These are phyloP conservation scores for Geothlypis trichas DNA, from an alignment of 2,113 vertebrate genomes.

Conservation along the genomic window DNA sequence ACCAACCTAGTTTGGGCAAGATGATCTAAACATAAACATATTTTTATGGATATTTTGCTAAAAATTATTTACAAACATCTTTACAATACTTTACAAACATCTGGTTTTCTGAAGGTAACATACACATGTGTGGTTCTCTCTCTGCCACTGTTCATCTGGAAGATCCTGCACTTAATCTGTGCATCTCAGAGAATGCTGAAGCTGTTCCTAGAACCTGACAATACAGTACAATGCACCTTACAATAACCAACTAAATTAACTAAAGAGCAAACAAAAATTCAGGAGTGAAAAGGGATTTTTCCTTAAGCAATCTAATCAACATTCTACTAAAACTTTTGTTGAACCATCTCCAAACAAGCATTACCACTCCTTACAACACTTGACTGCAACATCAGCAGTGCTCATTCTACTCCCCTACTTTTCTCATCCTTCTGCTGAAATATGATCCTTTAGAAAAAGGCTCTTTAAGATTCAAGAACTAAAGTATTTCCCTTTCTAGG, in stretches of 20 bases:
- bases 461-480: neutral
- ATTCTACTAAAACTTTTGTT: neutral
- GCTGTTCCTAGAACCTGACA: neutral
- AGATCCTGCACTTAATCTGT: neutral
- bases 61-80: neutral
- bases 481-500: neutral
- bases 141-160: neutral
- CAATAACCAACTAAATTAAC: neutral
- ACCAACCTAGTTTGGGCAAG: neutral
- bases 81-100: neutral
- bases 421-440: neutral
- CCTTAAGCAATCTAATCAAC: neutral
- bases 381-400: neutral
- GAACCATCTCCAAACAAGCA: neutral
- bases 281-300: neutral
- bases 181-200: neutral
- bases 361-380: neutral
- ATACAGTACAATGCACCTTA: too few species aligned
- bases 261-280: neutral
- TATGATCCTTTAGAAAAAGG: neutral
- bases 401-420: neutral
- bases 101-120: neutral
- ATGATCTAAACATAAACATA: neutral
- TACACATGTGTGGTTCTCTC: fast-evolving
- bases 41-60: neutral